Conservation (phyloP, 35 echinoderm and acorn worm genomes). For the Heliocidaris erythrogramma region DNA sequence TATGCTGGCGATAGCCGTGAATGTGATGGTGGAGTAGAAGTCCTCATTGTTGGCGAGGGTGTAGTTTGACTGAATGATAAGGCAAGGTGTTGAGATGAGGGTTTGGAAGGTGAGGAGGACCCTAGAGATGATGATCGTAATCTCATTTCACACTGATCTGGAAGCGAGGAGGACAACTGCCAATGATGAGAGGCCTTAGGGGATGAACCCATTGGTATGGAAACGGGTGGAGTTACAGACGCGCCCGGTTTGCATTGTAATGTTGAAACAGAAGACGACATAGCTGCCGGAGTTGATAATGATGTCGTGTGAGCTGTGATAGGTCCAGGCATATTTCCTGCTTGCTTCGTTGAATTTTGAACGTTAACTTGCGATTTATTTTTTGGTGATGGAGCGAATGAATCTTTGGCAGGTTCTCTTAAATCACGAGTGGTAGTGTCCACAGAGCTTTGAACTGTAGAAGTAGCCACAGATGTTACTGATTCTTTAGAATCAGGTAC, state of each 20-base stretch:
- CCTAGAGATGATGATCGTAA: background rate
- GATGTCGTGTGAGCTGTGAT: constrained; percentile 26
- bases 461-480: background rate
- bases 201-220: background rate
- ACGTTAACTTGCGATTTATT: background rate
- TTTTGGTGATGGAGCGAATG: background rate
- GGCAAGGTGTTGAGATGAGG: background rate
- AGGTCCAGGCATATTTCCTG: constrained; percentile 10
- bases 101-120: background rate
- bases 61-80: background rate
- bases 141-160: constrained; percentile 6
- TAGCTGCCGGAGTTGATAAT: constrained; percentile 23
- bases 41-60: background rate
- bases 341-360: background rate
- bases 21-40: background rate
- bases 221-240: constrained; percentile 19
- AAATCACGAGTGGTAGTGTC: background rate
- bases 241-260: background rate
- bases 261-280: constrained; percentile 38
- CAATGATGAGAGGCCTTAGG: background rate
- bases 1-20: background rate
- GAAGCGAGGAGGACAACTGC: background rate
- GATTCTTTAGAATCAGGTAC: background rate
- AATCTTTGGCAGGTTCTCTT: background rate
- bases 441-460: background rate